Evolutionary conservation across 2,113 vertebrate genomes (phyloP), one percentile per base, ranked within the genome.

Genomic region (Lontra canadensis): DNA sequence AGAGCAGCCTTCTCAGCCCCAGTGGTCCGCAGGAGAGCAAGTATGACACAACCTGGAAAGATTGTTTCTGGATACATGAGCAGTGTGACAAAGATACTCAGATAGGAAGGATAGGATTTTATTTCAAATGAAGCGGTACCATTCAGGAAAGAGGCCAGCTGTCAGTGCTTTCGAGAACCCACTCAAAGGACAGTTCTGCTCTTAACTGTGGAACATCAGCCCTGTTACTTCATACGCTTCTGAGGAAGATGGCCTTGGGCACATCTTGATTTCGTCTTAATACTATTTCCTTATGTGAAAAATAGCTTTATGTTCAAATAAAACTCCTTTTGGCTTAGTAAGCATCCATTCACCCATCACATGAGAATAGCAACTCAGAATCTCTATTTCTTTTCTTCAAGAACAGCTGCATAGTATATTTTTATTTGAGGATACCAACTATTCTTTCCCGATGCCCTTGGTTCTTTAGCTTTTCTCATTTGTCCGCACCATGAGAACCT

Each of bases 321-420:
- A 97, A 95, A 57, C 26, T 85, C n/a, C 86, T 82, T 82, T 85
- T 92, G 79, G 25, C 96, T 98, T 98, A 98, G 95, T 97, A 98
- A 98, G 89, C 96, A 98, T 97, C 98, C 96, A 97, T 93, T 98
- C 86, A 98, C 97, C 97, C 98, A 91, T 98, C 98, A 98, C 67
- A 88, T 96, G 82, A 97, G 97, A 97, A 95, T 65, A 97, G 79
- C 96, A 97, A 96, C 91, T 98, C 88, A 90, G 76, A 97, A 96
- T 98, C 98, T 97, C 94, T 11, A 94, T 96, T 98, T 97, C 79
- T 83, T 98, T 98, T 97, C 97, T 98, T 97, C 42, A 98, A 97
- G 97, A 98, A 91, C 78, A 98, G 92, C 97, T 98, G 85, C 3
- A 3, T 63, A 96, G 92, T 67, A 93, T 93, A 94, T 97, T 36